Evolutionary conservation across 2,888 invertebrate genomes (phyloP), one percentile per base, ranked within the genome.

Genomic region (Cacoxenus indagator): DNA sequence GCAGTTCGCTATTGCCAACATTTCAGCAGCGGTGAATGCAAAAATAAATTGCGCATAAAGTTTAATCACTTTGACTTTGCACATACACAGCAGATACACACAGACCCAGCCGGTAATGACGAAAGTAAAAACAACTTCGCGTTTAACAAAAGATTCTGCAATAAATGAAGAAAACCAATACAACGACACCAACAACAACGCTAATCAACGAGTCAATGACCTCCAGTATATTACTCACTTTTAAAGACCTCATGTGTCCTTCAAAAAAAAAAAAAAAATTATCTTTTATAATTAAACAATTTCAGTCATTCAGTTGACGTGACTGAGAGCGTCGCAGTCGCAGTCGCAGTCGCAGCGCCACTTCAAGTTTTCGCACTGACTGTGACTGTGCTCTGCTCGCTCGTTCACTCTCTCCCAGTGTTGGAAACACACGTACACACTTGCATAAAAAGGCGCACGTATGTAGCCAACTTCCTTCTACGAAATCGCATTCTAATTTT

Each of bases 31-130:
- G 19, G 29, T 73, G 72, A 82, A 84, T 85, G 78, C 83, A 79
- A 84, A n/a, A 85, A 85, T 84, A 83, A 85, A 85, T 81, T 85
- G 85, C 84, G 86, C 86, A 86, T 79, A 84, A 86, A 83, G 79
- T 85, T 85, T 86, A 86, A 85, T 86, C 86, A 84, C 85, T 82
- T 85, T 82, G 82, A 84, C 82, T 81, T 81, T 78, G 65, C 70
- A 67, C 61, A 66, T 70, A 68, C 62, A 69, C 55, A 70, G n/a
- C 66, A 67, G 65, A 72, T 55, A 70, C 69, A 61, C 26, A 70
- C 48, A 65, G 43, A 22, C 29, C 59, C 57, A 67, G 70, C 73
- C 70, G 57, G 62, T 37, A 57, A 73, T 65, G 67, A 73, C 68
- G 31, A 43, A 66, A 67, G 70, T 65, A 69, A 73, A 72, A 79